These are phyloP conservation scores for Oryzias melastigma DNA, from an alignment of 2,113 vertebrate genomes.

Conservation along the genomic window DNA sequence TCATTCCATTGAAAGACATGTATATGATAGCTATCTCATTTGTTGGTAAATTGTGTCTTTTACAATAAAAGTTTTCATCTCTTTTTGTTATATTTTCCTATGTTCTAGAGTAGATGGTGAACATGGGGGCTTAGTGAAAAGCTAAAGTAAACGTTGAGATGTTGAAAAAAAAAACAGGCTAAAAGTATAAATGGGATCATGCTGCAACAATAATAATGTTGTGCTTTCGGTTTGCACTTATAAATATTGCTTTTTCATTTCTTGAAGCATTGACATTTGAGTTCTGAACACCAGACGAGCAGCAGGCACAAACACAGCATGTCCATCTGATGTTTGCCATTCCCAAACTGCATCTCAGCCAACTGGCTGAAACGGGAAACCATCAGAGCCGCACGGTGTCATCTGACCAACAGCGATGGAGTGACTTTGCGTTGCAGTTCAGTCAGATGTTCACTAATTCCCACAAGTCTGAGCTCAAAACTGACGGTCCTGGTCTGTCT, in stretches of 20 bases:
- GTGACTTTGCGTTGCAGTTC: background rate
- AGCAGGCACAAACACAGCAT: conserved; percentile 16
- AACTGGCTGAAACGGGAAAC: conserved; percentile 1
- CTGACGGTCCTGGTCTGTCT: conserved; percentile 8
- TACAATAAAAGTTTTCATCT: too few species aligned
- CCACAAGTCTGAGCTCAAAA: conserved; percentile 9
- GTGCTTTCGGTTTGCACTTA: background rate
- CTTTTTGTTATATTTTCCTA: too few species aligned
- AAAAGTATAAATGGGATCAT: background rate
- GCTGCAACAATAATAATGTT: background rate
- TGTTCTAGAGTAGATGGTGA: too few species aligned
- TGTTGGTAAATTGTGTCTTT: too few species aligned
- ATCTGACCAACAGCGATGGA: conserved; percentile 32
- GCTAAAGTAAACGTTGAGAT: too few species aligned
- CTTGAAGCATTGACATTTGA: too few species aligned
- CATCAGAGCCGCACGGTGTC: conserved; percentile 12
- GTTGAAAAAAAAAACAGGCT: too few species aligned
- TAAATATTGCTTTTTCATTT: background rate
- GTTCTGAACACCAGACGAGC: background rate
- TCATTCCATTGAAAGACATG: too few species aligned
- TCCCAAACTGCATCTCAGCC: conserved; percentile 11
- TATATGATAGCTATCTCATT: too few species aligned
- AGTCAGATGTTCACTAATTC: conserved; percentile 4
- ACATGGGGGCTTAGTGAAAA: too few species aligned
- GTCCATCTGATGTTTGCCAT: conserved; percentile 31